Evolutionary conservation across 1,140 invertebrate genomes (phyloP).

Genomic region (Zaprionus kolodkinae): DNA sequence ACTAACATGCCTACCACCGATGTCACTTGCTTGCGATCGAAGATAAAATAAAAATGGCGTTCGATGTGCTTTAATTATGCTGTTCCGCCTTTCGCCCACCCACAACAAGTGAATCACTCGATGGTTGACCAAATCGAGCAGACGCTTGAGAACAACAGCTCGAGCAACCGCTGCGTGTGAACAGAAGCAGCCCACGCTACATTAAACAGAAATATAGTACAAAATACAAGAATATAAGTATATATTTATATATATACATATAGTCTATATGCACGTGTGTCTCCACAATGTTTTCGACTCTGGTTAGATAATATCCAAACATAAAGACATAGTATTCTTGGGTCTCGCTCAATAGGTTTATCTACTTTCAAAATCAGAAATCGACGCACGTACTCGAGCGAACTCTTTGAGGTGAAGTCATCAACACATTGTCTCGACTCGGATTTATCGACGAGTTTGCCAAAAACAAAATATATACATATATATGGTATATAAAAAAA

Average conservation of each 20-base stretch:
- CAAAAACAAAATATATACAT: constrained; percentile 33
- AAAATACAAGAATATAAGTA: background rate
- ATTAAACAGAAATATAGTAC: background rate
- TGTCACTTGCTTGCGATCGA: background rate
- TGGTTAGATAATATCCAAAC: constrained; percentile 27
- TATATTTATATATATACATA: background rate
- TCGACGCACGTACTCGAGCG: constrained; percentile 52
- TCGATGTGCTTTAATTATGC: constrained; percentile 21
- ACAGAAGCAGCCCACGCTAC: constrained; percentile 21
- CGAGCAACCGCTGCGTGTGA: constrained; percentile 4
- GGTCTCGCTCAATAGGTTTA: constrained; percentile 12
- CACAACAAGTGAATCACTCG: constrained; percentile 13
- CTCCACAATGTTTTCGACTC: background rate
- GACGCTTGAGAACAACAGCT: constrained; percentile 26
- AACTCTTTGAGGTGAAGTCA: constrained; percentile 69
- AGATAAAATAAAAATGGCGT: background rate
- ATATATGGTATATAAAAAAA: constrained; percentile 22
- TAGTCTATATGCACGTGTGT: background rate
- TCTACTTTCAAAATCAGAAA: constrained; percentile 37
- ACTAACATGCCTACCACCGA: background rate
- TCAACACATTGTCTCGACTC: constrained; percentile 53
- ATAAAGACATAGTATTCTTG: constrained; percentile 6
- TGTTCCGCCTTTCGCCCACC: constrained; percentile 47
- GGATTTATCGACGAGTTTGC: constrained; percentile 62
- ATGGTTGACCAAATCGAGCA: constrained; percentile 30